Base-by-base conservation (phyloP, 2,797 vertebrate species). In the Acrocephalus scirpaceus region DNA sequence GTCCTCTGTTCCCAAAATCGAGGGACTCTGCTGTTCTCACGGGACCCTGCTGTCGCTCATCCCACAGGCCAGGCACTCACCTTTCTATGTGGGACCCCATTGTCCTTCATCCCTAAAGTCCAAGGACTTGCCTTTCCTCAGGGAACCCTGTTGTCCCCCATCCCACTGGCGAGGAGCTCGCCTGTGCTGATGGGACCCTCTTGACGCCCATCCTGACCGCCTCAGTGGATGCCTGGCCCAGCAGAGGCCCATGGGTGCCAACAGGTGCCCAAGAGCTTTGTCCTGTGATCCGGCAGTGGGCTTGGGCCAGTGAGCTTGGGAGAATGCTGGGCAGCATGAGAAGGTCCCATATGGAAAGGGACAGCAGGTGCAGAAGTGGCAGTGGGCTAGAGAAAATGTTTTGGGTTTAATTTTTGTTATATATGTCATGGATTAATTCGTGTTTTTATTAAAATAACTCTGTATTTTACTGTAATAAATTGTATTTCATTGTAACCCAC, bases 251-350 rank as follows among this genome's bases (percentile, higher is more conserved):
- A 23, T 0, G 2, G 34, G 32, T 38, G 42, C 36, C 16, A 22
- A 23, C 2, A 32, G 36, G 16, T 12, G 20, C 17, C 36, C 26
- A 0, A 13, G 47, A 61, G 10, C 23, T 70, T 32, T 42, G 18
- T 53, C 21, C 54, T 27, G 57, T 61, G 19, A 20, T 16, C 48
- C 0, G 0, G 12, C 62, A 11, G 7, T 11, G 48, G 9, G 9
- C 1, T 29, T n/a, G 45, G 50, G 8, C 47, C 27, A 1, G 1
- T 3, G 5, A 75, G 21, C 45, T 42, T 5, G 2, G 60, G 40
- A 13, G 26, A 65, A 17, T 6, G 5, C 45, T 47, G 48, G 48
- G 18, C 71, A 72, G 25, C 8, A 2, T 15, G 45, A 53, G 26
- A 27, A 5, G 7, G 7, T 29, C 38, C 47, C 9, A 1, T 14